Evolutionary conservation across 2,113 vertebrate species (phyloP), one percentile per base, ranked within the genome.

Genomic region (Cavia aperea): DNA sequence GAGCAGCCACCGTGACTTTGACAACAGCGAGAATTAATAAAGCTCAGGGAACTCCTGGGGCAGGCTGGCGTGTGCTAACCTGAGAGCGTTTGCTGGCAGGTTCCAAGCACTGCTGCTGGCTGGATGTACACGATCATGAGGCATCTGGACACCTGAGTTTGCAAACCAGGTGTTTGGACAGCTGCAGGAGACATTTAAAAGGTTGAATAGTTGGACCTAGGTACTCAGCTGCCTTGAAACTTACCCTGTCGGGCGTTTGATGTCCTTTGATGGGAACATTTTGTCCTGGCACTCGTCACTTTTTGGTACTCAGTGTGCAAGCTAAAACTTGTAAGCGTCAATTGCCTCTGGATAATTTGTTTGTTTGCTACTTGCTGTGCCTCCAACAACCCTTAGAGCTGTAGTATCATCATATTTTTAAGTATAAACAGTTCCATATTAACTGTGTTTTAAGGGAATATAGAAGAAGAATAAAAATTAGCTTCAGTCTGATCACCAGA

Each of bases 401-500:
- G 7, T 46, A 31, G 46, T 7, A 77, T 14, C 23, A 46, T 15
- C 18, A 7, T 33, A 56, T 72, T 88, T 95, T 72, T 46, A 65
- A 89, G 43, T 43, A 56, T 21, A 75, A 62, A 54, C 56, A 49
- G 31, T 58, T 58, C 58, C 2, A 43, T 81, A 56, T n/a, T 77
- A 68, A 54, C 89, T 85, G 11, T 31, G 68, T 81, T 89, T 81
- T 85, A 78, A 51, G 73, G 51, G 58, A 65, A 88, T 33, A 43
- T 13, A 82, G 43, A 79, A 88, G 3, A 79, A 75, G n/a, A 68
- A 70, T 19, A 49, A 79, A 93, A 70, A 66, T 65, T 72, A 23
- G 36, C 7, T 66, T 89, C 81, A 70, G 51, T 51, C 46, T 89
- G 14, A 60, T n/a, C 18, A 43, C 5, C 7, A 46, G 86, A 81